Base-by-base conservation (phyloP, 2,888 invertebrate species). In the Spatulosminthurus flaviceps region DNA sequence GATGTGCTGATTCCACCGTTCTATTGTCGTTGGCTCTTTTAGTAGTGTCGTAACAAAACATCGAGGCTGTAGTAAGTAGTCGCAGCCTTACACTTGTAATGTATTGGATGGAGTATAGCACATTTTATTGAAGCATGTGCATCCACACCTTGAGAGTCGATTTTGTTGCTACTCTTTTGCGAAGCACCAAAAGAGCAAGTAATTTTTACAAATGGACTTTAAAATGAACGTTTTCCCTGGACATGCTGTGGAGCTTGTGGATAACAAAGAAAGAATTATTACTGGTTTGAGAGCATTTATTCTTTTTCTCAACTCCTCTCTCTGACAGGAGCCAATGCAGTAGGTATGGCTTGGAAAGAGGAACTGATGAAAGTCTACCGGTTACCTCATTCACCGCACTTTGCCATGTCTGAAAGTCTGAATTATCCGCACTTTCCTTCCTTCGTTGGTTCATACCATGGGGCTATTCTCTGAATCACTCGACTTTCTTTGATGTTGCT, bases 131-230 rank as follows among this genome's bases (percentile, higher is more conserved):
- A n/a, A n/a, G n/a, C n/a, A 9, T 34, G 34, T 34, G 9, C 34
- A 9, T 34, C 34, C 34, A 34, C 34, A 34, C 34, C 34, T 34
- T 9, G 5, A 7, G 34, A 51, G 7, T 51, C 51, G n/a, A 51
- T 51, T n/a, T n/a, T 51, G 16, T 51, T n/a, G 2, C n/a, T 51
- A 51, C 51, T 16, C 51, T 51, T 19, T 5, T 16, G 5, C 51
- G 5, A 11, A 5, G 51, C 51, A 67, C 67, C 67, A 67, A 67
- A 26, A 24, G 24, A 51, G 22, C 26, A 72, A 72, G 72, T 72
- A 72, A 72, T 72, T 72, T 72, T 72, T 51, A 72, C 72, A 72
- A 72, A 72, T 72, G 72, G 72, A 72, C 51, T 72, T 72, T 72
- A 72, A 72, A 72, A 72, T 72, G 51, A 43, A 24, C 51, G 34